Percentiles rank a stretch among this genome's conserved stretches.
Evolutionary conservation across 2,113 vertebrate genomes (phyloP).

Genomic region (Ammospiza caudacuta): DNA sequence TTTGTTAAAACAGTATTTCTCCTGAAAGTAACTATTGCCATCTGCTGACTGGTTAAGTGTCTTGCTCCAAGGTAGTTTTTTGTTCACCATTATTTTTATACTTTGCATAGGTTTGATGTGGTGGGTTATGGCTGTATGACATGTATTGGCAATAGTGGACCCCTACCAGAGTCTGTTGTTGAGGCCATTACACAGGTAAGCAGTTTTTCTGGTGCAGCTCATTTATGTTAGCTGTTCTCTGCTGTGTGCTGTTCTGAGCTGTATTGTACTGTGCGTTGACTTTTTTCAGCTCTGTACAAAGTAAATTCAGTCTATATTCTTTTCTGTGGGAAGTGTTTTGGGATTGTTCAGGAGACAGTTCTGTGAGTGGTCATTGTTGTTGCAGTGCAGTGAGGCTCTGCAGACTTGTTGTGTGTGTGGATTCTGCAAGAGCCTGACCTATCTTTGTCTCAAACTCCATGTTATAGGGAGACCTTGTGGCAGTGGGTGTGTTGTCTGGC

Average conservation of each 20-base stretch:
- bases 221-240: not conserved
- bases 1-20: not conserved
- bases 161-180: constrained; percentile 90
- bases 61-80: not conserved
- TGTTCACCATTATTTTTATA: not conserved
- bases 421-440: not conserved
- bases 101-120: constrained; percentile 87
- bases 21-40: not conserved
- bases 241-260: not conserved
- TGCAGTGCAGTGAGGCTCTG: not conserved
- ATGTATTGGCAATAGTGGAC: constrained; percentile 97
- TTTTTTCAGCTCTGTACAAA: not conserved
- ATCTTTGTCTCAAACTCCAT: not conserved
- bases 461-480: constrained; percentile 89
- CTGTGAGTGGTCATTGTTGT: not conserved
- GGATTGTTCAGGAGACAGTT: not conserved
- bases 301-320: not conserved
- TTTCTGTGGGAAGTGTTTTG: not conserved
- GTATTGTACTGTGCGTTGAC: not conserved
- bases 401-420: not conserved
- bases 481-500: constrained; percentile 90
- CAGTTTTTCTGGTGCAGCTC: not conserved
- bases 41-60: not conserved
- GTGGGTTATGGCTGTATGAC: constrained; percentile 99
- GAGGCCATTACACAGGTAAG: constrained; percentile 92